A percentile compares a stretch with the other conserved stretches of the same genome.
Evolutionary conservation across 2,888 invertebrate genomes (phyloP).

Genomic region (Plemyria rubiginata): DNA sequence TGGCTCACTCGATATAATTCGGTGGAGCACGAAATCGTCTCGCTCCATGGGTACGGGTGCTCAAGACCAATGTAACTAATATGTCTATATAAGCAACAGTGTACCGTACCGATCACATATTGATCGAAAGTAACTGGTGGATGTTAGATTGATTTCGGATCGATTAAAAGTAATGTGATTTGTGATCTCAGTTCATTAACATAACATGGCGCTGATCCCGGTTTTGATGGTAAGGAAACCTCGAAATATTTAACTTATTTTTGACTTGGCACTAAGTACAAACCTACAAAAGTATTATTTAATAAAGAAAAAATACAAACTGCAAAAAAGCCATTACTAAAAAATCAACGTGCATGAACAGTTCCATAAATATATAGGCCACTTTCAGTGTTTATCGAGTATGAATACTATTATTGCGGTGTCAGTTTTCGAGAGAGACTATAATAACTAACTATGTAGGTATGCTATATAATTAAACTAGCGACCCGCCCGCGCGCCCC

Average conservation of each 20-base stretch:
- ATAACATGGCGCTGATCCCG: conserved; percentile 49
- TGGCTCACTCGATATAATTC: conserved; percentile 17
- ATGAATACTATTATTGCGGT: too few species aligned
- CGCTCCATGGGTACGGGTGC: conserved; percentile 30
- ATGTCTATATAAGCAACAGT: conserved; percentile 45
- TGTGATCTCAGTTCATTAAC: conserved; percentile 50
- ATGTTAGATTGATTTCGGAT: conserved; percentile 37
- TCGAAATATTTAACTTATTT: background rate
- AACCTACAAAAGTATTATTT: too few species aligned
- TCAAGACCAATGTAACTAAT: conserved; percentile 35
- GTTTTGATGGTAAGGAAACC: conserved; percentile 57
- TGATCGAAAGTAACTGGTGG: conserved; percentile 37
- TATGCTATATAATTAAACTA: too few species aligned
- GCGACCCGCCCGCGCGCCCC: too few species aligned
- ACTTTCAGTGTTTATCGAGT: too few species aligned
- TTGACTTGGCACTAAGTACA: background rate
- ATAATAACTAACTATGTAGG: too few species aligned
- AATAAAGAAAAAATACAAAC: too few species aligned
- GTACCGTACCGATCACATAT: conserved; percentile 36
- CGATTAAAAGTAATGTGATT: conserved; percentile 54
- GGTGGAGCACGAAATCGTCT: conserved; percentile 30
- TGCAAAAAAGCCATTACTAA: too few species aligned
- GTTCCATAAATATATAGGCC: too few species aligned
- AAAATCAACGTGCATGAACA: too few species aligned
- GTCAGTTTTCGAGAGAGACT: too few species aligned